Base-by-base conservation (phyloP, 1,140 invertebrate species). In the Drosophila nigrodunni region DNA sequence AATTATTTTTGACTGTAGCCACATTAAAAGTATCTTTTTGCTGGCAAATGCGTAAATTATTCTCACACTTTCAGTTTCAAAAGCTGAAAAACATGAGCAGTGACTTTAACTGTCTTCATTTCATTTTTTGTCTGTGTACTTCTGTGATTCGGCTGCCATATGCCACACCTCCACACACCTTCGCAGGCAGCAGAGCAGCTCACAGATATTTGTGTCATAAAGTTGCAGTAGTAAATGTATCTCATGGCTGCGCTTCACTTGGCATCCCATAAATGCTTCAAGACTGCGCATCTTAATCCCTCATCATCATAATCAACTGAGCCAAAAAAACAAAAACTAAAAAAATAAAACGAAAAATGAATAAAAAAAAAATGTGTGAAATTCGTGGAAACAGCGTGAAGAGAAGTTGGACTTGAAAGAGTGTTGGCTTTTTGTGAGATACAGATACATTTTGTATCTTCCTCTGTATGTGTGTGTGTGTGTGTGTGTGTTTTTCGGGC, bases 221-320 rank as follows among this genome's bases (percentile, higher is more conserved):
- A 83, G 54, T 35, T 78, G 75, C 78, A 71, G 67, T 82, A 72
- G 74, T 78, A 85, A 86, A 78, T 77, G 77, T 74, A 78, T 85
- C 82, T 80, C 46, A 65, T 58, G 78, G 35, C 59, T 78, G 73
- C 66, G 61, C 41, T 34, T 60, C 34, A 34, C 50, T 61, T 55
- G 34, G 35, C 44, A 70, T 71, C 62, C 62, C 58, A 64, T 76
- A 59, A 66, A 59, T 80, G 49, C 69, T 62, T 64, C 25, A 34
- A 61, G n/a, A 57, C 43, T 39, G 62, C 30, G 79, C 75, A 72
- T 74, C 80, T 83, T 77, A 82, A 87, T 87, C 82, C 82, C 87
- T 88, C 85, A 89, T 88, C 83, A 74, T 87, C 80, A 68, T 80
- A 85, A 85, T 85, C 81, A 81, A 78, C 64, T 57, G 46, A 74